Evolutionary conservation across 1,140 invertebrate species (phyloP).

Genomic region (Wasmannia auropunctata): DNA sequence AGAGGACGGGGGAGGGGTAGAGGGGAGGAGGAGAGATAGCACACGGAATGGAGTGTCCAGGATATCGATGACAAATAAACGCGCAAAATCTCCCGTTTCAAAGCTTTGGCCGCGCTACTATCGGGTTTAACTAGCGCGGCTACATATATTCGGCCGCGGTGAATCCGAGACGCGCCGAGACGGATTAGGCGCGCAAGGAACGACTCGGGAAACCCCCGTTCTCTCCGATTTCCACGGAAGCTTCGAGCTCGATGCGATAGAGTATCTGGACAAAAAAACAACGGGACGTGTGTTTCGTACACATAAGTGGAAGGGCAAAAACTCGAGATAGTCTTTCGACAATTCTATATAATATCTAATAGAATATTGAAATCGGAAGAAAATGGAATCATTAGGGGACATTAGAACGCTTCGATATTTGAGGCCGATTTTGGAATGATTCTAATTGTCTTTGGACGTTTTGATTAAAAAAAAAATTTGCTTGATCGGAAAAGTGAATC

Average conservation of each 20-base stretch:
- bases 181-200: conserved; percentile 59
- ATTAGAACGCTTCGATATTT: neutral
- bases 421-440: neutral
- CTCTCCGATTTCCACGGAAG: neutral
- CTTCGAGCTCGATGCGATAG: neutral
- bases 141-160: neutral
- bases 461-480: neutral
- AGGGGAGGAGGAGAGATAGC: neutral
- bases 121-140: conserved; percentile 63
- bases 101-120: conserved; percentile 60
- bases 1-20: neutral
- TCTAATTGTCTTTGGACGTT: neutral
- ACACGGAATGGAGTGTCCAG: conserved; percentile 20
- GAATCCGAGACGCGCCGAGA: conserved; percentile 33
- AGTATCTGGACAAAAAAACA: neutral
- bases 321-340: neutral
- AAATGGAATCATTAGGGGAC: neutral
- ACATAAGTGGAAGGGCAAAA: neutral
- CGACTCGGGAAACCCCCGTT: neutral
- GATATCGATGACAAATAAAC: conserved; percentile 73
- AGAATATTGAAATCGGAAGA: neutral
- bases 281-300: neutral
- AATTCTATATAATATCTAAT: neutral
- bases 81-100: conserved; percentile 68
- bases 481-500: neutral